Evolutionary conservation across 2,888 invertebrate genomes (phyloP).

Genomic region (Rugalucina vietnamica): DNA sequence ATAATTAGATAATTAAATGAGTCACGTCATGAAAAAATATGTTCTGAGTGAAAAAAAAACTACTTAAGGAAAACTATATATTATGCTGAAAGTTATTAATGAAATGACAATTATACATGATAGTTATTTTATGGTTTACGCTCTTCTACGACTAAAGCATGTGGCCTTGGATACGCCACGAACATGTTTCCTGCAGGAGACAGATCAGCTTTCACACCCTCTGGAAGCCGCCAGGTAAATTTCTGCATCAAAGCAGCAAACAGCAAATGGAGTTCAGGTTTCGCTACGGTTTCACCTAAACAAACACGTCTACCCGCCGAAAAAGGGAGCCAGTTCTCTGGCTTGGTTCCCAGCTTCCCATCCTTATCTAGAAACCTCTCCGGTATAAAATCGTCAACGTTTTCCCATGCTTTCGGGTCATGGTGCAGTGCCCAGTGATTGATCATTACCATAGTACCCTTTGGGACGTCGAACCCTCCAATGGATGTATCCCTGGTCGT

Average conservation of each 20-base stretch:
- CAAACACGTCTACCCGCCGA: conserved; percentile 66
- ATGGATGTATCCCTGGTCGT: conserved; percentile 47
- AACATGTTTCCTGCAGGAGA: no score
- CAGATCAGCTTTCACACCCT: conserved; percentile 39
- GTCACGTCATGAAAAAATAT: no score
- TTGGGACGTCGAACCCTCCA: conserved; percentile 62
- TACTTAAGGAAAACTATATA: no score
- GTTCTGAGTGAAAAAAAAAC: no score
- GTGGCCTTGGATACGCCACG: no score
- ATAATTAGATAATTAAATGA: no score
- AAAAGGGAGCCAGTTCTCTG: conserved; percentile 64
- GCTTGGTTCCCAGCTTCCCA: conserved; percentile 44
- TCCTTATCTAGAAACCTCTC: conserved; percentile 66
- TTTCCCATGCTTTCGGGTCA: conserved; percentile 61
- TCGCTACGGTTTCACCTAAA: conserved; percentile 58
- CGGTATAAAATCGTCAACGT: conserved; percentile 64
- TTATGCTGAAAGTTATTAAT: no score
- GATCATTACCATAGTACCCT: conserved; percentile 63
- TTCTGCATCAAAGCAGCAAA: conserved; percentile 36
- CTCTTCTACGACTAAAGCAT: no score
- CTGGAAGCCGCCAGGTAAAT: conserved; percentile 33
- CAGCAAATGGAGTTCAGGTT: conserved; percentile 56
- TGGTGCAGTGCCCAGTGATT: conserved; percentile 68
- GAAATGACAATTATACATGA: no score
- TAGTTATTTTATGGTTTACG: no score